Evolutionary conservation across 1,140 invertebrate genomes (phyloP).

Genomic region (Bombus haemorrhoidalis): DNA sequence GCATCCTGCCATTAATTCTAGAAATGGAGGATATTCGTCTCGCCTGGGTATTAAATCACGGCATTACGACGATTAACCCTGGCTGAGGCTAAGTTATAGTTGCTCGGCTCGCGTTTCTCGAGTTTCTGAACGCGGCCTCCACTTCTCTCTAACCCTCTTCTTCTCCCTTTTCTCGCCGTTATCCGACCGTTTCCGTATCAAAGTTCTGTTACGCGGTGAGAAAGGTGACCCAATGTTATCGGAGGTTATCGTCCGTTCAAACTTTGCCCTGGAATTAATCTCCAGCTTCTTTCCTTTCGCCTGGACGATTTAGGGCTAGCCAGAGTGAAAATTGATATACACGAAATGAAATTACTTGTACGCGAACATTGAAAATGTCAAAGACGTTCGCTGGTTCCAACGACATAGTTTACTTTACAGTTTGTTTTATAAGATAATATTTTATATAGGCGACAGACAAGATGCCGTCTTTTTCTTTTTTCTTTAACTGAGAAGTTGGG

Average conservation of each 20-base stretch:
- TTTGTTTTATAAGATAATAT: too few relatives aligned
- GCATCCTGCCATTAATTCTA: conserved; percentile 70
- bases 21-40: conserved; percentile 64
- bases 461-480: too few relatives aligned
- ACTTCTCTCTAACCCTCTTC: background rate
- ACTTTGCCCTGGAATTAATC: conserved; percentile 39
- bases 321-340: background rate
- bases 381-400: background rate
- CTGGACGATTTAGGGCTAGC: too few relatives aligned
- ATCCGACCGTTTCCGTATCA: conserved; percentile 35
- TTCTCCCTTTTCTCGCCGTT: background rate
- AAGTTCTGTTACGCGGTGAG: conserved; percentile 44
- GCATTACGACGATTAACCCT: conserved; percentile 76
- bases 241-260: conserved; percentile 54
- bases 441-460: too few relatives aligned
- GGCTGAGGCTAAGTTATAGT: conserved; percentile 74
- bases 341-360: background rate
- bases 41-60: conserved; percentile 70
- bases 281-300: conserved; percentile 11
- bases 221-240: conserved; percentile 47
- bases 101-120: conserved; percentile 47
- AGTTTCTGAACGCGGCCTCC: conserved; percentile 46
- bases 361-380: background rate
- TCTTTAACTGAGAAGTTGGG: too few relatives aligned
- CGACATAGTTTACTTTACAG: background rate